Percentiles rank a stretch among this genome's conserved stretches.
Evolutionary conservation across 2,113 vertebrate genomes (phyloP).

Genomic region (Neogale vison): DNA sequence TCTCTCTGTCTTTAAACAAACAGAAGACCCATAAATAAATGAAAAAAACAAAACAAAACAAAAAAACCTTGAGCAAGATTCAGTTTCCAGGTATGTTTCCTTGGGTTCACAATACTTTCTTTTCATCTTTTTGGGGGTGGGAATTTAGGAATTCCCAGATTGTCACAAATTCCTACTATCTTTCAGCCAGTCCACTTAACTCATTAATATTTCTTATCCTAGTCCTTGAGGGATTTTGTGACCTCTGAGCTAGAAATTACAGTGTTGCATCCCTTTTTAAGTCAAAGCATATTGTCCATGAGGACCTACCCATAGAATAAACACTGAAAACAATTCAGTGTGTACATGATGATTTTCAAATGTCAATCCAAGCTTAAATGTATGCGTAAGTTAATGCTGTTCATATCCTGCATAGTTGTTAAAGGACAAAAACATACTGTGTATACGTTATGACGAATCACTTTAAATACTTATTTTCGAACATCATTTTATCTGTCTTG

Average conservation of each 20-base stretch:
- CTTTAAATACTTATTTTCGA: slow-evolving; percentile 50
- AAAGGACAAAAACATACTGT: neutral
- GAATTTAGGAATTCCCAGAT: neutral
- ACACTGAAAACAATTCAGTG: neutral
- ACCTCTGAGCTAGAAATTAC: neutral
- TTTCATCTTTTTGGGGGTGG: neutral
- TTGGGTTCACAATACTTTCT: neutral
- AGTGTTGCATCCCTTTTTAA: neutral
- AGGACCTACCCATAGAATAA: neutral
- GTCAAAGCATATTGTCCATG: neutral
- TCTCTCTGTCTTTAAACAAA: neutral
- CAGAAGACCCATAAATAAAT: neutral
- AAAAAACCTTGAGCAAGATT: neutral
- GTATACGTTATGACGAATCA: neutral
- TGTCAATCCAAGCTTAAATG: neutral
- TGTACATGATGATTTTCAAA: neutral
- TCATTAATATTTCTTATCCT: neutral
- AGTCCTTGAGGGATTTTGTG: neutral
- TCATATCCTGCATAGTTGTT: neutral
- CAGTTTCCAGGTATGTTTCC: neutral
- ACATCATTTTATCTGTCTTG: neutral
- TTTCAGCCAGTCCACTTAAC: neutral
- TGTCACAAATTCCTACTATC: neutral
- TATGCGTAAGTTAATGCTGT: slow-evolving; percentile 2
- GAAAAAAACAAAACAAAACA: neutral